A percentile compares a stretch with the other conserved stretches of the same genome.
phyloP scores from a whole-genome alignment of 2,113 vertebrate genomes.

The Acrocephalus arundinaceus region DNA sequence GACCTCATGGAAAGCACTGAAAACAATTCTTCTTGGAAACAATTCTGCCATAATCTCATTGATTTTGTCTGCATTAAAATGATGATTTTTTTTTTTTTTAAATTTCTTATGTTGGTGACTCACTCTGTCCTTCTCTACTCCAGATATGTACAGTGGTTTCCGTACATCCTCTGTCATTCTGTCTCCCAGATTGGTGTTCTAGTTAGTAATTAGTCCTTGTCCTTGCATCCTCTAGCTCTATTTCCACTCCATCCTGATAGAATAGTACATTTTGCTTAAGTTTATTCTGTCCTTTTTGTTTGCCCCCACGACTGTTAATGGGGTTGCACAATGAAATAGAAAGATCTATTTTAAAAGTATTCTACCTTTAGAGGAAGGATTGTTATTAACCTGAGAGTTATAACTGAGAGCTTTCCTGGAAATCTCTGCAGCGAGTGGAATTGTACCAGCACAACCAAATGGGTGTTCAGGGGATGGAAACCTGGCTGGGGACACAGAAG shows the following conservation, averaged over 20 bases:
- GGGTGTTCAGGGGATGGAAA: rapidly evolving
- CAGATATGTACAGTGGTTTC: background rate
- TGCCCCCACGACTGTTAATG: background rate
- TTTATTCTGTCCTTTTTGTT: background rate
- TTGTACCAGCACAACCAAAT: background rate
- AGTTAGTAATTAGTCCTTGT: background rate
- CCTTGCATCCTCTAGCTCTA: background rate
- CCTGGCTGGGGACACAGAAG: background rate
- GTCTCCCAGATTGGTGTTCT: background rate
- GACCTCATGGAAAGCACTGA: background rate
- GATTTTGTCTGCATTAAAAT: background rate
- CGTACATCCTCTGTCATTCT: background rate
- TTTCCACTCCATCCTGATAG: background rate
- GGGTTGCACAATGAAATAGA: background rate
- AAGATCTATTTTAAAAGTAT: background rate
- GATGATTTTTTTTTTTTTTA: background rate
- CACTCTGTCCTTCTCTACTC: background rate
- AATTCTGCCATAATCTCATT: background rate
- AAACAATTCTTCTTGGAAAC: background rate
- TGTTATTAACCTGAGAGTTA: background rate
- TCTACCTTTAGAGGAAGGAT: background rate
- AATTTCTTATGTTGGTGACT: background rate
- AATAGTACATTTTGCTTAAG: background rate
- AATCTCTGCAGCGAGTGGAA: background rate
- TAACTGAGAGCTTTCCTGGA: background rate